A percentile compares a stretch with the other conserved stretches of the same genome.
Conservation (phyloP, 2,797 vertebrate species). For the Enteromius paludinosus region DNA sequence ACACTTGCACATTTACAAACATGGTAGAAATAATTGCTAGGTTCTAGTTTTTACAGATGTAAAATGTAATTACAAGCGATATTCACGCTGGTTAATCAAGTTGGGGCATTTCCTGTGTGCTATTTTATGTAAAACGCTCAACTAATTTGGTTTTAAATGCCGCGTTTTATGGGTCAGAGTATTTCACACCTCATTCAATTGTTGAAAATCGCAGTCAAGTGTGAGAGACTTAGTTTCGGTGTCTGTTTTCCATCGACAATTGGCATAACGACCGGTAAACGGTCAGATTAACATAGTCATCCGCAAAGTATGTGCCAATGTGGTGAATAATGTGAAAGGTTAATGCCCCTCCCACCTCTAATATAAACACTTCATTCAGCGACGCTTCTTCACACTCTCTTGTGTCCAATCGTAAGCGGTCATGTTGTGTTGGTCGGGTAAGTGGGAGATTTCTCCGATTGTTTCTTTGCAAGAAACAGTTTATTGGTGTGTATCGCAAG, state of each 20-base stretch:
- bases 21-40: not conserved
- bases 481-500: not conserved
- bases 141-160: slow-evolving; percentile 17
- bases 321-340: slow-evolving; percentile 35
- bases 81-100: not conserved
- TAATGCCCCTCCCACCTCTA: not conserved
- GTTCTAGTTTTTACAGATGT: not conserved
- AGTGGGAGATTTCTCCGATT: not conserved
- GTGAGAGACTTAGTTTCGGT: slow-evolving; percentile 9
- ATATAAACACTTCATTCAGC: slow-evolving; percentile 11
- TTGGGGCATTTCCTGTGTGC: not conserved
- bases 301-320: slow-evolving; percentile 24
- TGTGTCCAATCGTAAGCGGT: not conserved
- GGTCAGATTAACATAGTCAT: slow-evolving; percentile 33
- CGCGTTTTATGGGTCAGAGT: not conserved
- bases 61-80: not conserved
- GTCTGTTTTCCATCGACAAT: not conserved
- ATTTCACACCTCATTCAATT: not conserved
- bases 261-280: slow-evolving; percentile 37
- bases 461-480: not conserved
- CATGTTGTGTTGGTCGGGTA: slow-evolving; percentile 27
- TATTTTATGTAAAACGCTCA: not conserved
- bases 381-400: not conserved
- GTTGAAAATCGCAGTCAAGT: slow-evolving; percentile 3
- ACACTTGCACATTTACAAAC: slow-evolving; percentile 49